Percentiles rank a stretch among this genome's conserved stretches.
These are phyloP conservation scores for Cheirogaleus medius DNA, from an alignment of 2,113 vertebrate genomes.

Conservation along the genomic window DNA sequence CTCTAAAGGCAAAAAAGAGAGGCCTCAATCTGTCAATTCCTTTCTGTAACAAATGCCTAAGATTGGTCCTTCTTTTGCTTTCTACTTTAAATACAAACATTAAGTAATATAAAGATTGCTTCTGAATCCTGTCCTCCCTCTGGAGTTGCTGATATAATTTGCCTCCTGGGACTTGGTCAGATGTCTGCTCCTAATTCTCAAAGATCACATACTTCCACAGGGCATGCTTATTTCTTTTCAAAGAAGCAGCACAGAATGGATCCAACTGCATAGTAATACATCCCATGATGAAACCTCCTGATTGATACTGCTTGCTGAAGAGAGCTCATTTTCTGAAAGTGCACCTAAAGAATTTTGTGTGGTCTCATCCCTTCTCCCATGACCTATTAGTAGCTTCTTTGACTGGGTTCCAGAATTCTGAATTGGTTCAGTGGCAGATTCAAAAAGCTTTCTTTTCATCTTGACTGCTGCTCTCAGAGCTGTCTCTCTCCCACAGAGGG, in stretches of 20 bases:
- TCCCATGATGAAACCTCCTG: constrained; percentile 55
- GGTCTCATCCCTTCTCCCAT: constrained; percentile 13
- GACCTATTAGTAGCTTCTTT: constrained; percentile 59
- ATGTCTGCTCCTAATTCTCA: constrained; percentile 49
- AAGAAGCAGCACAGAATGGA: constrained; percentile 35
- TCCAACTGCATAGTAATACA: constrained; percentile 8
- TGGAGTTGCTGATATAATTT: constrained; percentile 64
- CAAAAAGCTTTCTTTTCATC: constrained; percentile 68
- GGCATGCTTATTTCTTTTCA: constrained; percentile 54
- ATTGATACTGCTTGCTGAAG: constrained; percentile 28
- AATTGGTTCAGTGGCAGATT: constrained; percentile 61
- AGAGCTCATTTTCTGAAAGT: constrained; percentile 53
- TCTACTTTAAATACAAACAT: constrained; percentile 46
- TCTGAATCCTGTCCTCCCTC: neutral
- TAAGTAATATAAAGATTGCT: neutral
- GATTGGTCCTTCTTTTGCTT: neutral
- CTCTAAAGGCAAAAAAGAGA: neutral
- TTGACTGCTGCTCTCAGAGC: constrained; percentile 38
- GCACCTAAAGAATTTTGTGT: constrained; percentile 48
- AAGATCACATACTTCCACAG: constrained; percentile 52
- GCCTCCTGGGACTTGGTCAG: constrained; percentile 64
- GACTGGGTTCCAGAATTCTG: constrained; percentile 62
- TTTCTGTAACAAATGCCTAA: constrained; percentile 24
- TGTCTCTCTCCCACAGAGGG: constrained; percentile 46
- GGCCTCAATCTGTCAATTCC: neutral